These are phyloP conservation scores for Notolabrus celidotus DNA, from an alignment of 2,797 vertebrate species.

Conservation along the genomic window DNA sequence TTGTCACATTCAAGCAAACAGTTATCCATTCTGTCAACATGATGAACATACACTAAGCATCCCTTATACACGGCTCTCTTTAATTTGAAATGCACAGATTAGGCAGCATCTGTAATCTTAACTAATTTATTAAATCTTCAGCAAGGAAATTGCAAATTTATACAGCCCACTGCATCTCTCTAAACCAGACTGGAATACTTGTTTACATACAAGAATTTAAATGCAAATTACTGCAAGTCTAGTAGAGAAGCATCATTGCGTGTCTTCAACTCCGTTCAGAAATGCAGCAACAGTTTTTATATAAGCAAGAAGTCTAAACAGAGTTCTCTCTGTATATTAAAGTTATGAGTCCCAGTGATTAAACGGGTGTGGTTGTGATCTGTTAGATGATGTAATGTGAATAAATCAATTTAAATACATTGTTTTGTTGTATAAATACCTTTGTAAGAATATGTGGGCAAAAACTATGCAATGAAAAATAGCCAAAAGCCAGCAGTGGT, in stretches of 20 bases:
- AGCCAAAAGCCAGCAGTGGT: too few species aligned
- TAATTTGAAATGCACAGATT: background rate
- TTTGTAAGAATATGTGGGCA: too few species aligned
- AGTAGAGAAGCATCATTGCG: background rate
- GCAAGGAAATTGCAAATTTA: constrained; percentile 31
- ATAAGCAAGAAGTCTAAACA: too few species aligned
- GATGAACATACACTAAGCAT: background rate
- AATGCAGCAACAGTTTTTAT: background rate
- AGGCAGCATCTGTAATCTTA: background rate
- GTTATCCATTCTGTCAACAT: background rate
- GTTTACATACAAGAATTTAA: constrained; percentile 11
- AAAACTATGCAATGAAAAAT: too few species aligned
- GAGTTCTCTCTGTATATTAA: too few species aligned
- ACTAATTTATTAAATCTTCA: constrained; percentile 25
- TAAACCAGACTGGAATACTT: constrained; percentile 6
- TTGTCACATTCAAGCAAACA: background rate
- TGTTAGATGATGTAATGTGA: too few species aligned
- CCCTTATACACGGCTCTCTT: background rate
- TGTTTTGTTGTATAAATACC: too few species aligned
- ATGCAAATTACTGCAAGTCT: constrained; percentile 17
- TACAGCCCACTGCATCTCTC: constrained; percentile 4
- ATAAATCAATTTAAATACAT: too few species aligned
- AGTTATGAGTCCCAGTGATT: too few species aligned
- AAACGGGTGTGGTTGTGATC: too few species aligned
- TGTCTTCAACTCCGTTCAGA: background rate